Evolutionary conservation across 2,797 vertebrate genomes (phyloP).

Genomic region (Microctenopoma lineatum): DNA sequence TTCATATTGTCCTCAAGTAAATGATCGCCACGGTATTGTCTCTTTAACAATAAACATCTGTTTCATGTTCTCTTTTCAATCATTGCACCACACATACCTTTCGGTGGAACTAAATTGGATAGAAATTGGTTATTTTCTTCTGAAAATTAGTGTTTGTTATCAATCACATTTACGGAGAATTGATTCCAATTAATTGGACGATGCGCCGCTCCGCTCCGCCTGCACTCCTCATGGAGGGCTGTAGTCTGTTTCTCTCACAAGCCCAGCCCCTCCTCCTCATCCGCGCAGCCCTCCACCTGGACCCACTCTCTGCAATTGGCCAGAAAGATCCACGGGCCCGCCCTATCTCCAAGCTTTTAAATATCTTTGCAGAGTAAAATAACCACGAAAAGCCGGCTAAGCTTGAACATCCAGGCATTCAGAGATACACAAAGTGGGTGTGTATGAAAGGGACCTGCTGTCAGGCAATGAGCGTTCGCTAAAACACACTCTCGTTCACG

Average conservation of each 20-base stretch:
- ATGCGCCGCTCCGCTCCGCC: constrained; percentile 11
- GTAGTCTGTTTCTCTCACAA: constrained; percentile 24
- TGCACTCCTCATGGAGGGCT: constrained; percentile 18
- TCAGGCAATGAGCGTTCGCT: constrained; percentile 48
- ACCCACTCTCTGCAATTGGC: constrained; percentile 66
- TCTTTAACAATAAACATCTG: constrained; percentile 48
- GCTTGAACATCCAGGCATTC: constrained; percentile 38
- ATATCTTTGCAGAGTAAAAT: constrained; percentile 81
- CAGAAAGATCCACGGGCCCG: constrained; percentile 46
- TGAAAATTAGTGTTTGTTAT: constrained; percentile 62
- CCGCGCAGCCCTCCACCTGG: constrained; percentile 65
- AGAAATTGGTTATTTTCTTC: constrained; percentile 59
- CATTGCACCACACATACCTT: constrained; percentile 25
- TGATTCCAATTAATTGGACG: constrained; percentile 74
- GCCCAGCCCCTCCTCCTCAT: constrained; percentile 42
- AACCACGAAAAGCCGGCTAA: constrained; percentile 72
- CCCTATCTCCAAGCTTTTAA: constrained; percentile 64
- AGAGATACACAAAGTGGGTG: constrained; percentile 45
- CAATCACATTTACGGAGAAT: constrained; percentile 76
- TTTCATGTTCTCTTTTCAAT: constrained; percentile 37
- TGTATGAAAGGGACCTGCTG: constrained; percentile 37
- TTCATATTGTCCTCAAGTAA: background rate
- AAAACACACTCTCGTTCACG: constrained; percentile 46
- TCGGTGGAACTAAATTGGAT: constrained; percentile 37
- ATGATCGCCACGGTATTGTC: constrained; percentile 12